phyloP scores from a whole-genome alignment of 2,888 invertebrate species.

The Deroplatys truncata region DNA sequence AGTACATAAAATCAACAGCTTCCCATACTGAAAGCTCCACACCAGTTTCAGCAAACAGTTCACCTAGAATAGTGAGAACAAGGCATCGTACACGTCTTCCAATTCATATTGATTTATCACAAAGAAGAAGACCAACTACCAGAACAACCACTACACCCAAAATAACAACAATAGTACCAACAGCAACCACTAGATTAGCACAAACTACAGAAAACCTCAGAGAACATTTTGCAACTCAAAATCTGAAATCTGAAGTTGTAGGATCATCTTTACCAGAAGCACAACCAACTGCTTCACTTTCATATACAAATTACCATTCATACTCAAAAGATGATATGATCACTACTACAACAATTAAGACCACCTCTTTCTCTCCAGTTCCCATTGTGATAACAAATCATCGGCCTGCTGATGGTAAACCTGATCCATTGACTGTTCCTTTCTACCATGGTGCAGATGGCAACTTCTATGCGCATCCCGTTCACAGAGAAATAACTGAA shows the following conservation, averaged over 20 bases:
- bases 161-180: slow-evolving; percentile 46
- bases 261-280: not conserved
- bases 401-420: not conserved
- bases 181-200: slow-evolving; percentile 27
- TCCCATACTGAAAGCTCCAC: not conserved
- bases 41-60: not conserved
- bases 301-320: not conserved
- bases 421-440: slow-evolving; percentile 25
- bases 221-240: not conserved
- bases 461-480: slow-evolving; percentile 12
- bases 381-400: not conserved
- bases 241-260: not conserved
- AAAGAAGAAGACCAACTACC: slow-evolving; percentile 28
- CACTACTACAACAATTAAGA: not conserved
- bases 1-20: not conserved
- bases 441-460: slow-evolving; percentile 26
- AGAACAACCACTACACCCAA: slow-evolving; percentile 44
- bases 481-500: not conserved
- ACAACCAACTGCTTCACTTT: not conserved
- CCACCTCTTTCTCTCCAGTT: not conserved
- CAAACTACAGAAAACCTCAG: not conserved
- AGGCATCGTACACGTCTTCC: not conserved
- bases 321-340: not conserved
- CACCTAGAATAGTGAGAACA: not conserved
- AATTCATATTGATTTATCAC: not conserved